Base-by-base conservation (phyloP, 53 echinoderm and acorn worm species). In the Stichopus horrens region DNA sequence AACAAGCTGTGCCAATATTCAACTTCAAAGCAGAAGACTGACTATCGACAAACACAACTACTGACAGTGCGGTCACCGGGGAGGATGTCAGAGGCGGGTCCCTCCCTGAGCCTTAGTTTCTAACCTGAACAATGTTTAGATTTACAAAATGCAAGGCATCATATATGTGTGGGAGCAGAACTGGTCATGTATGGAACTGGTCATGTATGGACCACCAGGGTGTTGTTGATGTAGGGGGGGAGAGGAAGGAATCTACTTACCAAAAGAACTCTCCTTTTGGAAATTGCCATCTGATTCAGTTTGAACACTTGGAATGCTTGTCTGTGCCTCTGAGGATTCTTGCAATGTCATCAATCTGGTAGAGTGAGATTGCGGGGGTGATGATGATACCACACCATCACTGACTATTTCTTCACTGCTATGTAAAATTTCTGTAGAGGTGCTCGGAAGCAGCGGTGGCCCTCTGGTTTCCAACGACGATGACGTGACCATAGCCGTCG, bases 301-400 rank as follows among this genome's bases (percentile, higher is more conserved):
- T 20, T 76, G 76, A 76, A 76, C 9, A 76, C 9, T 52, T 76
- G 76, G 76, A 76, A 76, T 76, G 76, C 76, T 76, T 76, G 76
- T 76, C 71, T 71, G 14, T 5, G 18, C 71, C 71, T 71, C 71
- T 71, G 71, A 71, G 71, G 18, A 16, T 71, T 5, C 16, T 16
- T 71, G 71, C 71, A 71, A 71, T 71, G 71, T 71, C n/a, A 18
- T 20, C 16, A 10, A 4, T 0, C 0, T 63, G 11, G 63, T 63
- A 10, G 63, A 16, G 16, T 13, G 63, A 63, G 63, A 16, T 63
- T 63, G 63, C 16, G 63, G 63, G 10, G n/a, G 71, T 71, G 7
- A 20, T 71, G 71, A 71, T 71, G n/a, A 71, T 18, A 6, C 19
- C 71, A 71, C 71, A 71, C 19, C 71, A 6, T 18, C n/a, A 71